phyloP scores from a whole-genome alignment of 1,140 invertebrate genomes.

The Episyrphus balteatus region DNA sequence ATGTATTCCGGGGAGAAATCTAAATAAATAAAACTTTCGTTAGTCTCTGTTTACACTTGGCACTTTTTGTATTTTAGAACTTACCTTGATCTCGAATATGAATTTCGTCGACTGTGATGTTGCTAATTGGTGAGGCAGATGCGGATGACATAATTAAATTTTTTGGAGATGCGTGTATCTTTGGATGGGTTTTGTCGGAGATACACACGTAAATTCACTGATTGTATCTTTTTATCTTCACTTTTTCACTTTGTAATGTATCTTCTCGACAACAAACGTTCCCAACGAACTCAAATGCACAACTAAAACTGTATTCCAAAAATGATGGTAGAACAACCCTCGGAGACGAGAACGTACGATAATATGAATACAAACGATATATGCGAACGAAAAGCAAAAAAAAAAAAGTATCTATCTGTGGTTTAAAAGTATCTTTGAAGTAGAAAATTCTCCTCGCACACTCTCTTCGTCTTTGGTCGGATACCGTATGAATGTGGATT shows the following conservation, averaged over 20 bases:
- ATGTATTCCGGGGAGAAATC: conserved; percentile 41
- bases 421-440: no score
- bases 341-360: conserved; percentile 8
- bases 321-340: conserved; percentile 5
- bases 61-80: conserved; percentile 3
- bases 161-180: not conserved
- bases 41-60: conserved; percentile 18
- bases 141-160: conserved; percentile 32
- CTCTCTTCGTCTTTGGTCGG: no score
- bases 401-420: no score
- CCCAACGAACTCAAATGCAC: not conserved
- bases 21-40: conserved; percentile 15
- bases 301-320: conserved; percentile 2
- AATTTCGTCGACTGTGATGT: conserved; percentile 35
- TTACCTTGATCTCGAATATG: conserved; percentile 34
- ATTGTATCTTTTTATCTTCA: conserved; percentile 1
- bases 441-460: no score
- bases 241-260: conserved; percentile 1
- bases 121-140: conserved; percentile 34
- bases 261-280: conserved; percentile 20
- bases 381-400: not conserved
- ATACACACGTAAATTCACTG: not conserved
- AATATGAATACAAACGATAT: not conserved
- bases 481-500: no score
- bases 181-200: not conserved